Evolutionary conservation across 1,140 invertebrate species (phyloP).

Genomic region (Drosophila setifemur): DNA sequence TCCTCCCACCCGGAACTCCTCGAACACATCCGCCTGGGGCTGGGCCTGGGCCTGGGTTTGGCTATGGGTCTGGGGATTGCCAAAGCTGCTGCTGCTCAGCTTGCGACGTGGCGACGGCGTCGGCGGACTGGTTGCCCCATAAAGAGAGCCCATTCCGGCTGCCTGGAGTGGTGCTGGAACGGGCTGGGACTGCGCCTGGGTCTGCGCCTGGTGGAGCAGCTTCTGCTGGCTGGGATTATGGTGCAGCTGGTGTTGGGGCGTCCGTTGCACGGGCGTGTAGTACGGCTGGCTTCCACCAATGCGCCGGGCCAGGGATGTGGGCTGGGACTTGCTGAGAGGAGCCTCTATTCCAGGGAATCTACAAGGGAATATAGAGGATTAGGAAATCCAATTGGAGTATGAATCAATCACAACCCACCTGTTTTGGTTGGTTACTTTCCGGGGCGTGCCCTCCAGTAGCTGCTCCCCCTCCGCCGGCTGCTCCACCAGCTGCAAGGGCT

Average conservation of each 20-base stretch:
- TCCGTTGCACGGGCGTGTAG: constrained; percentile 64
- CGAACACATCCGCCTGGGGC: constrained; percentile 33
- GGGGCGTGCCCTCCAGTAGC: constrained; percentile 9
- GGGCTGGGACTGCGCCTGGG: constrained; percentile 39
- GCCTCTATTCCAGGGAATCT: constrained; percentile 20
- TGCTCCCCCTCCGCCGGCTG: constrained; percentile 3
- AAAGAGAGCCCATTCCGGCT: constrained; percentile 76
- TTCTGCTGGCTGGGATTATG: constrained; percentile 37
- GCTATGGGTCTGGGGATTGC: constrained; percentile 11
- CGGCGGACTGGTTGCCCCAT: constrained; percentile 83
- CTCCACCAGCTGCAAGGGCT: constrained; percentile 14
- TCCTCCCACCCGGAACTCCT: constrained; percentile 68
- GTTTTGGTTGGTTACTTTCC: constrained; percentile 8
- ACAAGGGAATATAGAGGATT: neutral
- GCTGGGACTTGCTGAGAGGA: constrained; percentile 41
- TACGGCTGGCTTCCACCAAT: constrained; percentile 63
- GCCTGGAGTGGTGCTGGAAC: constrained; percentile 81
- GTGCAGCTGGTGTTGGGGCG: constrained; percentile 65
- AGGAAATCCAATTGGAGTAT: neutral
- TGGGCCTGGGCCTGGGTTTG: neutral
- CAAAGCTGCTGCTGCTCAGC: constrained; percentile 84
- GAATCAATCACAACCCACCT: constrained; percentile 1
- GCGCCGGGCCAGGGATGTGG: constrained; percentile 47
- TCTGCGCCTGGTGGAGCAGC: constrained; percentile 52
- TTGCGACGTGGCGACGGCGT: constrained; percentile 88